A percentile compares a stretch with the other conserved stretches of the same genome.
Conservation (phyloP, 2,888 invertebrate species). For the Malachius bipustulatus region DNA sequence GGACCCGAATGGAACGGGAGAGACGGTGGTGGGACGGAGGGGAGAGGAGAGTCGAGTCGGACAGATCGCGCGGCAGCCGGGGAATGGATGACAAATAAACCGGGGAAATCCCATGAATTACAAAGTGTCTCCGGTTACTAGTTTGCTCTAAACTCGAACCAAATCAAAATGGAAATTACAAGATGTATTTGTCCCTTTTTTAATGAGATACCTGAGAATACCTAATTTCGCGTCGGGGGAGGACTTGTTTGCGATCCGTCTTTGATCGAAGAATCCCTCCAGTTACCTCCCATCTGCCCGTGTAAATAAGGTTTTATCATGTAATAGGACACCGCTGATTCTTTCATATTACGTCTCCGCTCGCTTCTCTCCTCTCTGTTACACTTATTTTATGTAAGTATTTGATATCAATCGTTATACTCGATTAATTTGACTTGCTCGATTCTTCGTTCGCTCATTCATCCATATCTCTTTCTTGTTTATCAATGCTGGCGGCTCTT, state of each 20-base stretch:
- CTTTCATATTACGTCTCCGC: no score
- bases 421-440: no score
- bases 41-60: constrained; percentile 19
- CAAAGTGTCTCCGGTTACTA: constrained; percentile 37
- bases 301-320: no score
- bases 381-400: no score
- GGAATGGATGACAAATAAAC: constrained; percentile 39
- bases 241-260: constrained; percentile 7
- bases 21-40: constrained; percentile 15
- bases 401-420: no score
- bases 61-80: constrained; percentile 30
- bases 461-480: no score
- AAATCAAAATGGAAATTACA: constrained; percentile 35
- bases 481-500: no score
- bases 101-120: constrained; percentile 39
- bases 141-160: constrained; percentile 27
- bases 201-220: constrained; percentile 3
- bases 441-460: no score
- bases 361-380: no score
- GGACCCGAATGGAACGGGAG: constrained; percentile 14
- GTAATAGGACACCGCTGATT: no score
- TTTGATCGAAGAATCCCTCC: neutral
- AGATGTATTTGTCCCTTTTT: constrained; percentile 22
- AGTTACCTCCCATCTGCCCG: no score
- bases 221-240: constrained; percentile 4